Evolutionary conservation across 2,113 vertebrate genomes (phyloP), one percentile per base, ranked within the genome.

Genomic region (Sphyrna mokarran): DNA sequence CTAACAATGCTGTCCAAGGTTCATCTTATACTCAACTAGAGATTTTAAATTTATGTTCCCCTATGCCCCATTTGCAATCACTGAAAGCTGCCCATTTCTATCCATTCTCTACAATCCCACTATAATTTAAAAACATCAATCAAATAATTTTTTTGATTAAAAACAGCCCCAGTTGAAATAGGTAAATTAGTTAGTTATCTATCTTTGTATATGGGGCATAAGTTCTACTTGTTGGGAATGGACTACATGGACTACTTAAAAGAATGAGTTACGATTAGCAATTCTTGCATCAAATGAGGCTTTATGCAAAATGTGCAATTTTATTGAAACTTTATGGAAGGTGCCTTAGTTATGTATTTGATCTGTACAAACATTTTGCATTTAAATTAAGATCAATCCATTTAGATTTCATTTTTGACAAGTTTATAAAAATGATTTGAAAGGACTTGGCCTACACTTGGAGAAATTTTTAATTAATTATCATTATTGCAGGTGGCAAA

Each of bases 401-500:
- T 33, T 10, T 43, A 86, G 13, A 86, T 86, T 91, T 5, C 63
- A n/a, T 91, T 18, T 3, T 33, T 63, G 4, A 91, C 18, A 86
- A 86, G 43, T 86, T 86, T 23, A 14, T 0, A 3, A 13, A 40
- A 61, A n/a, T 66, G 2, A 26, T 43, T 48, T 69, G 66, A 70
- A 70, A 69, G 4, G 8, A 10, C 61, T 63, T 18, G 20, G 6
- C 22, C 37, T 43, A 40, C 3, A 70, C 23, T 43, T 40, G 70
- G 68, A 72, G 22, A 11, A 43, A 54, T 54, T 43, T 70, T 22
- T 63, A 40, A 70, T 0, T 2, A 9, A 54, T 76, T 58, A 22
- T 96, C 96, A 7, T 3, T 1, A 69, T 80, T 96, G 29, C 97
- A 99, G 99, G 99, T 97, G 99, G 99, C 96, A 99, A 99, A 98